Evolutionary conservation across 2,113 vertebrate genomes (phyloP).

Genomic region (Colistium nudipinnis): DNA sequence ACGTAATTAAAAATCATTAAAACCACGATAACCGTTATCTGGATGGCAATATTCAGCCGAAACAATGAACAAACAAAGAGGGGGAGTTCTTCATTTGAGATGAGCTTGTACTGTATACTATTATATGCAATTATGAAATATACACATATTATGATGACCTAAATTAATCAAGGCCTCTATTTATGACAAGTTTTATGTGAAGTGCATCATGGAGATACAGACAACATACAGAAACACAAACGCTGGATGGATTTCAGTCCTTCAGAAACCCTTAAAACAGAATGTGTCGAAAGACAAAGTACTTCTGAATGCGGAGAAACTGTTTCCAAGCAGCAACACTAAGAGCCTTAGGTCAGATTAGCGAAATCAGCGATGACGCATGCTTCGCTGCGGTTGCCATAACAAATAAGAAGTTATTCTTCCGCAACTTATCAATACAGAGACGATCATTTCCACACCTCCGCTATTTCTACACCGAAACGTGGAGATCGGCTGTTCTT

Average conservation of each 20-base stretch:
- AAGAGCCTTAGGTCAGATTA: background rate
- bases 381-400: too few relatives aligned
- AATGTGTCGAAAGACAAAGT: background rate
- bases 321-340: background rate
- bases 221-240: background rate
- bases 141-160: background rate
- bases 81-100: too few relatives aligned
- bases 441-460: background rate
- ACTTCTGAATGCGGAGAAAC: background rate
- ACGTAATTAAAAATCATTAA: constrained; percentile 22
- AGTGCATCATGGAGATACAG: background rate
- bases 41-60: background rate
- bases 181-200: too few relatives aligned
- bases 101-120: background rate
- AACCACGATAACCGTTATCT: background rate
- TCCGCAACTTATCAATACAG: background rate
- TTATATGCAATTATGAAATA: background rate
- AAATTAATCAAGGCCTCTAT: too few relatives aligned
- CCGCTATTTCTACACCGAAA: too few relatives aligned
- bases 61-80: background rate
- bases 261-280: background rate
- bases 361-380: background rate
- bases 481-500: too few relatives aligned
- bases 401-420: background rate
- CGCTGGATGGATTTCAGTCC: background rate